Conservation (phyloP, 2,113 vertebrate species). For the Ursus arctos region DNA sequence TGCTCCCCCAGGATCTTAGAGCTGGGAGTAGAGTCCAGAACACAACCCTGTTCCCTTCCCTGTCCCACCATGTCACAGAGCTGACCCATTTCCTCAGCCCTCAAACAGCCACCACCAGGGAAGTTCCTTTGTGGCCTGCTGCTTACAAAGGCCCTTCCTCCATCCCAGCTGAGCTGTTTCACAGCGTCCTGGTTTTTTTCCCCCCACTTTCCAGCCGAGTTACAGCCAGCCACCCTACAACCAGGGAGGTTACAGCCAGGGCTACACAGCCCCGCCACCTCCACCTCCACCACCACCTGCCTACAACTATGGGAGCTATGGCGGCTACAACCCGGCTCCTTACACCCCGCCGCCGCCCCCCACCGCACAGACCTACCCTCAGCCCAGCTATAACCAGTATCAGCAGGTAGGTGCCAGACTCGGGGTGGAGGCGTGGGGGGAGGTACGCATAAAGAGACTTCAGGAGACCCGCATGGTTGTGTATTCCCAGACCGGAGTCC, state of each 20-base stretch:
- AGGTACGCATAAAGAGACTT: not conserved
- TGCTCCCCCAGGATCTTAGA: not conserved
- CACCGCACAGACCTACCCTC: conserved; percentile 90
- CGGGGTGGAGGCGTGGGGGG: too few relatives aligned
- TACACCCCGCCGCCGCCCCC: conserved; percentile 88
- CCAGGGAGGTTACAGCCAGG: conserved; percentile 89
- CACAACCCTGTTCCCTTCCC: too few relatives aligned
- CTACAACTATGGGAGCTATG: conserved; percentile 92
- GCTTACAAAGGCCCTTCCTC: not conserved
- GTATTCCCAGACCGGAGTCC: not conserved
- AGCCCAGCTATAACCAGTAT: conserved; percentile 93
- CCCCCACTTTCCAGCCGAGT: conserved; percentile 71
- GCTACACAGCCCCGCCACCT: conserved; percentile 86
- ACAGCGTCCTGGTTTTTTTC: not conserved
- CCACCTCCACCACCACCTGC: conserved; percentile 88
- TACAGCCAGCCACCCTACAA: conserved; percentile 86
- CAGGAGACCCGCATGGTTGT: not conserved
- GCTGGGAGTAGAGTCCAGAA: not conserved
- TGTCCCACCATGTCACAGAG: not conserved
- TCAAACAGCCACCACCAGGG: not conserved
- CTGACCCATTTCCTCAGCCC: not conserved
- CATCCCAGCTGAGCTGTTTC: not conserved
- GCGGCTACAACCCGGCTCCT: conserved; percentile 93
- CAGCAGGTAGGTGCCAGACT: conserved; percentile 89
- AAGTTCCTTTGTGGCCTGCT: not conserved